Base-by-base conservation (phyloP, 2,888 invertebrate species). In the Brachypterus glaber region DNA sequence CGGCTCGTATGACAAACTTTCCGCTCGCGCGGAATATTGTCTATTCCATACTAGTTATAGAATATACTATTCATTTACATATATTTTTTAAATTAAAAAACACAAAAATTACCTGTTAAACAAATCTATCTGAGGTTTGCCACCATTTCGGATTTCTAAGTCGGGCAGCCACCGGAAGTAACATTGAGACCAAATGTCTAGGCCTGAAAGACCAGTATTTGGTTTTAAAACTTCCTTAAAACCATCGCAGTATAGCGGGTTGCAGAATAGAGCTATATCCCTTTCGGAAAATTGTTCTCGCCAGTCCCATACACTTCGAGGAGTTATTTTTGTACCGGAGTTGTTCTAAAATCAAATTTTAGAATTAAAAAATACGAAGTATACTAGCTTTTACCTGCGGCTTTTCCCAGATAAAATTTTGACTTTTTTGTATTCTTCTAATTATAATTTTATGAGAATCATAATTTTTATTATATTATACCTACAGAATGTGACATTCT, bases 231-330 rank as follows among this genome's bases (percentile, higher is more conserved):
- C 61, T 12, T 65, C 61, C 7, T 38, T 43, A 33, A 51, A 60
- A 11, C 49, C 43, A 36, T 62, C 62, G 35, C 71, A 69, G 57
- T 75, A 92, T 26, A 92, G 68, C 0, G 92, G 91, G 63, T 92
- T 93, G 56, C 79, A 78, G 62, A 93, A 92, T 45, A 90, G 68
- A 3, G 79, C 71, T 40, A 82, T 79, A 58, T 92, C 90, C 39
- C 79, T 79, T 32, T 86, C 83, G 1, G 75, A 72, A 58, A 90
- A 90, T 63, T 91, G 91, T 55, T 86, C 82, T 39, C 78, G 75
- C 91, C 91, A 92, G 58, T 90, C 86, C 92, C 92, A 93, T 2
- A 86, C 80, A 3, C 86, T 83, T 3, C 88, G 71, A n/a, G 16
- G 33, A 27, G 40, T 26, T 21, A 24, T 24, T 16, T 18, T 16